Evolutionary conservation across 2,797 vertebrate genomes (phyloP).

Genomic region (Cyclura pinguis): DNA sequence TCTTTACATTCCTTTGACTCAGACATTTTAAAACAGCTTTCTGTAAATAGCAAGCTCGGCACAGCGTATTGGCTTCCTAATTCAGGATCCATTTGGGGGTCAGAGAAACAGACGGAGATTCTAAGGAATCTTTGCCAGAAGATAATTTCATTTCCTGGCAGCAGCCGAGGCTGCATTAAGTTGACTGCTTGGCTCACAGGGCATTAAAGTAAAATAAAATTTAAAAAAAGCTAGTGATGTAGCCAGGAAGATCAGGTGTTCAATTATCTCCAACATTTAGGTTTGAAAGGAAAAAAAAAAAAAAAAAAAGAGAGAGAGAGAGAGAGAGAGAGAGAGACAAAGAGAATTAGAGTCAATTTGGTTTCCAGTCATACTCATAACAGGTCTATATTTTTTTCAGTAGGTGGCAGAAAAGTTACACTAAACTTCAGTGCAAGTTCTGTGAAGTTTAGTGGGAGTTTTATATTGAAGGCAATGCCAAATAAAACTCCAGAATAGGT

Average conservation of each 20-base stretch:
- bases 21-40: constrained; percentile 18
- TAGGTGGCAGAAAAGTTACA: constrained; percentile 37
- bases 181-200: constrained; percentile 41
- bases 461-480: background rate
- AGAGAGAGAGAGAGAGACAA: background rate
- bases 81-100: constrained; percentile 49
- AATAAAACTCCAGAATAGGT: background rate
- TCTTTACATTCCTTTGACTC: constrained; percentile 27
- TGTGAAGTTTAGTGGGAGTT: background rate
- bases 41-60: constrained; percentile 26
- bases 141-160: constrained; percentile 54
- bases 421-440: background rate
- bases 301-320: too few relatives aligned
- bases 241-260: constrained; percentile 10
- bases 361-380: background rate
- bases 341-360: background rate
- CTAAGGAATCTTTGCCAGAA: constrained; percentile 52
- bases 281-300: background rate
- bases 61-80: constrained; percentile 37
- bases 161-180: constrained; percentile 37
- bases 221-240: background rate
- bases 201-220: constrained; percentile 28
- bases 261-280: background rate
- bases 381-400: constrained; percentile 4
- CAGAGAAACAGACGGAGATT: constrained; percentile 36